Conservation (phyloP, 2,113 vertebrate genomes). For the Nannospalax galili region DNA sequence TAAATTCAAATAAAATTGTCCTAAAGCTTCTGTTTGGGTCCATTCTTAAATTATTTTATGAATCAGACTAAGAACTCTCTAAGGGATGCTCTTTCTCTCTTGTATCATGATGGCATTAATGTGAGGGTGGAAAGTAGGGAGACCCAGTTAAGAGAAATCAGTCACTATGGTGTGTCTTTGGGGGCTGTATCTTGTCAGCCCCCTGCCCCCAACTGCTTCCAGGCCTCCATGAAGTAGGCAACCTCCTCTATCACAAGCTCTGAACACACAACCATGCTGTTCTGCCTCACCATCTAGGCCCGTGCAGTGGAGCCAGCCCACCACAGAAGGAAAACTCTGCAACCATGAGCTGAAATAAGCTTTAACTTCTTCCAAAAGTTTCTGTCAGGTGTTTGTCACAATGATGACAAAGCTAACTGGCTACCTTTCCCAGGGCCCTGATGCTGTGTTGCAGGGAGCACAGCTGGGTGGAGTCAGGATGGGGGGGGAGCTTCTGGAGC, state of each 20-base stretch:
- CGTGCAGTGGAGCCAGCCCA: neutral
- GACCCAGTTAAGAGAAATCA: too few species aligned
- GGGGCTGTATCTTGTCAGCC: neutral
- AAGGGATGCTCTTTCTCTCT: too few species aligned
- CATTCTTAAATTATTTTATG: too few species aligned
- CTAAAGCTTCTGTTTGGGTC: too few species aligned
- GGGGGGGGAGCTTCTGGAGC: neutral
- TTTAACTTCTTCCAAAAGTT: neutral
- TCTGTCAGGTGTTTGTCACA: neutral
- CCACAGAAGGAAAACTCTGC: neutral
- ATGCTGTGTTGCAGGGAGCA: rapidly evolving
- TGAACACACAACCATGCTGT: neutral
- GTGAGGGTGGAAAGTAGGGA: neutral
- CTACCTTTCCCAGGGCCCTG: neutral
- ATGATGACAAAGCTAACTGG: neutral
- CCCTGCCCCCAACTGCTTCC: too few species aligned
- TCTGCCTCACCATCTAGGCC: neutral
- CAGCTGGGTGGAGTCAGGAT: neutral
- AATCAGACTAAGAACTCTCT: too few species aligned
- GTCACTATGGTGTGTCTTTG: neutral
- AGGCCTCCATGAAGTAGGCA: neutral
- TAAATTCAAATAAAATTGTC: too few species aligned
- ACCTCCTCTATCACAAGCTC: neutral
- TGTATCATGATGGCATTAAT: too few species aligned
- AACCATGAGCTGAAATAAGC: neutral